A percentile compares a stretch with the other conserved stretches of the same genome.
Evolutionary conservation across 1,140 invertebrate genomes (phyloP).

Genomic region (Homalodisca vitripennis): DNA sequence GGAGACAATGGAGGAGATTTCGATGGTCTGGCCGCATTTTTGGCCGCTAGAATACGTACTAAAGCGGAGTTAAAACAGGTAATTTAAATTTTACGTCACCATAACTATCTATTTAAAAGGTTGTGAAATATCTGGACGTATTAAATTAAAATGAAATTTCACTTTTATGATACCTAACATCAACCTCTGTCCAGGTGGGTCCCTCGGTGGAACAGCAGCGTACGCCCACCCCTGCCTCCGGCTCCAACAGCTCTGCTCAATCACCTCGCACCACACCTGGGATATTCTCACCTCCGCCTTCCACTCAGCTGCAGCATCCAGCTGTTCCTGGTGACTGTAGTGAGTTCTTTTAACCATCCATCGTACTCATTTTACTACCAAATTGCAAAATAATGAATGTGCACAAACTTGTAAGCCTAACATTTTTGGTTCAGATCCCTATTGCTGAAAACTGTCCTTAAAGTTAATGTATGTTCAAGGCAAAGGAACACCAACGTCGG

Average conservation of each 20-base stretch:
- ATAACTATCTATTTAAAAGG: not conserved
- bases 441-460: no score
- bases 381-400: no score
- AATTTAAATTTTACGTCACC: not conserved
- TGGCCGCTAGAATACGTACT: slow-evolving; percentile 73
- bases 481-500: slow-evolving; percentile 15
- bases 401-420: no score
- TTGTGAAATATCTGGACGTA: not conserved
- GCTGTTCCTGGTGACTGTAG: slow-evolving; percentile 13
- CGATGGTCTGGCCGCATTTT: slow-evolving; percentile 54
- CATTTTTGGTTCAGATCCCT: no score
- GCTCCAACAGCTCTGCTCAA: slow-evolving; percentile 35
- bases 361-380: no score
- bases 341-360: no score
- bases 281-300: slow-evolving; percentile 37
- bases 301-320: not conserved
- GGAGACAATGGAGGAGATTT: slow-evolving; percentile 44
- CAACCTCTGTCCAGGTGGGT: slow-evolving; percentile 28
- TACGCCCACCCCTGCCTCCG: slow-evolving; percentile 31
- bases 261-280: slow-evolving; percentile 36
- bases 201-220: slow-evolving; percentile 1
- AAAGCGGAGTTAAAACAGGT: slow-evolving; percentile 80
- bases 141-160: not conserved
- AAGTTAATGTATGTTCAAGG: slow-evolving; percentile 24
- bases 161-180: not conserved